Base-by-base conservation (phyloP, 2,888 invertebrate genomes). In the Meta bourneti region DNA sequence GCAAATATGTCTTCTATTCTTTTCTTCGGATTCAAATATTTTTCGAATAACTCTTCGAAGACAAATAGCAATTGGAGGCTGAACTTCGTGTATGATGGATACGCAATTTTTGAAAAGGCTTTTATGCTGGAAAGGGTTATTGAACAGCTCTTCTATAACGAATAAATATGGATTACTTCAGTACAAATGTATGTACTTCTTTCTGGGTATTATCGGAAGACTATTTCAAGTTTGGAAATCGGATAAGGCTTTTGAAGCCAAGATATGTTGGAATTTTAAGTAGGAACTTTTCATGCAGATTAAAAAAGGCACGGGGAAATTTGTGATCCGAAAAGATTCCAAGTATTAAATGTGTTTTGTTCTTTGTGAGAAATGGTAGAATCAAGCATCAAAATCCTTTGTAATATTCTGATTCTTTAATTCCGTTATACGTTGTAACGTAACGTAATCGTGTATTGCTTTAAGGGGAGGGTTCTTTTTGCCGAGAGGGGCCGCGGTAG, bases 21-120 rank as follows among this genome's bases (percentile, higher is more conserved):
- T 84, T 20, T 11, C 61, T 0, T 5, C 20, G 79, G 61, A 79
- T 34, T 75, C 61, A 20, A 20, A 72, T 34, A 75, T 75, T 84
- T 34, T 71, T 61, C 52, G 72, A 52, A 54, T 79, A 70, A 78
- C 78, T 78, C 52, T 78, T 78, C 16, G 52, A 78, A 78, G 78
- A 78, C 78, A 78, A 78, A 78, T 52, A 78, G 78, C 52, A 52
- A 52, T 61, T 61, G 61, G 13, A 61, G 7, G 61, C 61, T 34
- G 34, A 34, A 34, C 34, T 34, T 34, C 61, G 61, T 9, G 11
- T 61, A 61, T 61, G 61, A 61, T 61, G 61, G 61, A 61, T 61
- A 61, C 1, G 61, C 61, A 61, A 61, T 61, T 61, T 61, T 61
- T 61, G 61, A 9, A 61, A 61, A 61, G 61, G 11, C 61, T 61